Evolutionary conservation across 2,888 invertebrate genomes (phyloP).

Genomic region (Dinocampus coccinellae): DNA sequence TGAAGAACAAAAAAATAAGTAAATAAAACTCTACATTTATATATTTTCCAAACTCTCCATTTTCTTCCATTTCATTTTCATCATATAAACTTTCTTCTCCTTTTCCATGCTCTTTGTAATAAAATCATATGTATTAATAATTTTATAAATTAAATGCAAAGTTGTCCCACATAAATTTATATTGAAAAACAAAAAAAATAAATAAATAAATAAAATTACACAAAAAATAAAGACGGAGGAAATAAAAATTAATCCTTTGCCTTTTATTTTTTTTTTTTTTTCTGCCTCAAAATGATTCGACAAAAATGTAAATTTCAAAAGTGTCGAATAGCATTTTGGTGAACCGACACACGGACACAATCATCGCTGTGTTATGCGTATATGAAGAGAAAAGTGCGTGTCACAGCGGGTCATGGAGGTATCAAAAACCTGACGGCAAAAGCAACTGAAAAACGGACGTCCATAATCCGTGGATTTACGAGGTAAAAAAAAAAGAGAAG

Average conservation of each 20-base stretch:
- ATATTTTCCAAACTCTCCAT: conserved; percentile 17
- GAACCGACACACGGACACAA: not conserved
- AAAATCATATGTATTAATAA: too few relatives aligned
- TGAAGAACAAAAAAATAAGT: conserved; percentile 53
- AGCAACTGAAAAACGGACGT: conserved; percentile 38
- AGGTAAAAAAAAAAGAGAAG: conserved; percentile 53
- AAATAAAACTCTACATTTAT: conserved; percentile 44
- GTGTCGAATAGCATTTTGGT: not conserved
- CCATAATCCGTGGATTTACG: conserved; percentile 60
- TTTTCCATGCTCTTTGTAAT: too few relatives aligned
- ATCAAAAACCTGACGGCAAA: conserved; percentile 34
- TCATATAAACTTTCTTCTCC: too few relatives aligned
- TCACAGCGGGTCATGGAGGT: conserved; percentile 32
- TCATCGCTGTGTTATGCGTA: not conserved
- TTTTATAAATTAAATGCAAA: too few relatives aligned
- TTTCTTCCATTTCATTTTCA: conserved; percentile 25
- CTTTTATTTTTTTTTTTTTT: not conserved
- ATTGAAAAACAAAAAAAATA: too few relatives aligned
- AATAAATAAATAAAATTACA: too few relatives aligned
- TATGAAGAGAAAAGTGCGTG: conserved; percentile 18
- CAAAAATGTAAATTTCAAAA: conserved; percentile 15
- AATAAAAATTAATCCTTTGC: not conserved
- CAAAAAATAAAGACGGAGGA: too few relatives aligned
- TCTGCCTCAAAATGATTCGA: conserved; percentile 12
- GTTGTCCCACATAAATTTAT: too few relatives aligned